Evolutionary conservation across 92 coral and sea anemone genomes (phyloP), one percentile per base, ranked within the genome.

Genomic region (Blastomussa wellsi): DNA sequence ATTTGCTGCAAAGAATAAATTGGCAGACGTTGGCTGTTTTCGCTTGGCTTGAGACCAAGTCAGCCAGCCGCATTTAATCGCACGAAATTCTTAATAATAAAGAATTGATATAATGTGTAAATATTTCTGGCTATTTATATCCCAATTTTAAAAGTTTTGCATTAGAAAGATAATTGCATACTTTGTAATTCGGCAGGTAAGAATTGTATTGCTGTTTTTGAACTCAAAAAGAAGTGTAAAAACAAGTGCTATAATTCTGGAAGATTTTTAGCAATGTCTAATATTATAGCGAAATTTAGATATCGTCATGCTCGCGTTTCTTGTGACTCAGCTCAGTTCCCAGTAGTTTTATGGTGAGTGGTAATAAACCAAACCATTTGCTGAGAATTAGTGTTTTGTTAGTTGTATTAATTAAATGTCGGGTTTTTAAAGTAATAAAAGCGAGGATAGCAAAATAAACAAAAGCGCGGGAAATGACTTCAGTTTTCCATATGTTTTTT

Each of bases 121-220:
- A 68, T 68, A 36, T 68, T 36, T 68, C 42, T 24, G 36, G 38
- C 24, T 69, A 69, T 69, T 69, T 69, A 69, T 69, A 33, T 33
- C 36, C 16, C 66, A 57, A 55, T 22, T 37, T 26, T n/a, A 4
- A n/a, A n/a, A n/a, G 10, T 62, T 36, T 28, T 38, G 36, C 57
- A 74, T 74, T 24, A 7, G 37, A n/a, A n/a, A 42, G 55, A 24
- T 28, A 42, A n/a, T n/a, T 42, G 20, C 7, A 29, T 31, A 17
- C 35, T 44, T 10, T 22, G 26, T 9, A 74, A 74, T 44, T 28
- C 59, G 33, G 53, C 11, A 15, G 79, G 60, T 35, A 13, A 4
- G 82, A 57, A 57, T 78, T 59, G 26, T 37, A 57, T 22, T 57
- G 51, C 32, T 19, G 82, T 57, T 57, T 78, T 78, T 78, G 32